Conservation (phyloP, 2,113 vertebrate genomes). For the Kryptolebias marmoratus region DNA sequence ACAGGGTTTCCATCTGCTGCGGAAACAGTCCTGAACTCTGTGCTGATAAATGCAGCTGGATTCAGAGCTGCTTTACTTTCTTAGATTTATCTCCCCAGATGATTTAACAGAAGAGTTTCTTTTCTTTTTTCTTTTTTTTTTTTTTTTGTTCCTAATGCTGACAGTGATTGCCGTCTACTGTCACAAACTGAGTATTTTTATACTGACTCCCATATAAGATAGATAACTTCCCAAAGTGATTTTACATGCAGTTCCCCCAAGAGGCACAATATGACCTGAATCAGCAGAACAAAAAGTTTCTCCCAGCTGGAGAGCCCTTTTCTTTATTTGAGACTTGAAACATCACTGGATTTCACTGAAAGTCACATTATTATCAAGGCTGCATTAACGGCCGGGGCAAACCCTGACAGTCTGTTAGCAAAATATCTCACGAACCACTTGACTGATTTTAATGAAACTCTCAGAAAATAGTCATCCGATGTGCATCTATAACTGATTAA, state of each 20-base stretch:
- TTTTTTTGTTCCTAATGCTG: constrained; percentile 19
- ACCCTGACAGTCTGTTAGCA: no score
- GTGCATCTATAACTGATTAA: no score
- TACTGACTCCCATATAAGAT: constrained; percentile 25
- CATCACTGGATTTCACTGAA: constrained; percentile 5
- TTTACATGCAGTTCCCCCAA: constrained; percentile 28
- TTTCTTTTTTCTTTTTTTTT: constrained; percentile 26
- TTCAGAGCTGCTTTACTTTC: constrained; percentile 26
- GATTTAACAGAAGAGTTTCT: constrained; percentile 31
- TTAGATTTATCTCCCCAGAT: constrained; percentile 31
- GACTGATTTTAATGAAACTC: no score
- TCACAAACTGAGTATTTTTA: constrained; percentile 3
- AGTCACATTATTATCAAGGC: not conserved
- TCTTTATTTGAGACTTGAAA: not conserved
- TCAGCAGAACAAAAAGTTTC: constrained; percentile 31
- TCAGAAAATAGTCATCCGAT: no score
- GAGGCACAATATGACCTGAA: constrained; percentile 25
- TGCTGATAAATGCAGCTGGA: constrained; percentile 9
- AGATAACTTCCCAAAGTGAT: constrained; percentile 20
- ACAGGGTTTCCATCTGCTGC: not conserved
- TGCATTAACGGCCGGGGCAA: no score
- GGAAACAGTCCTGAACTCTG: constrained; percentile 3
- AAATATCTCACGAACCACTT: no score
- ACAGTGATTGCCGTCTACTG: constrained; percentile 3
- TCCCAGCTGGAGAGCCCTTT: constrained; percentile 3